phyloP scores from a whole-genome alignment of 2,113 vertebrate genomes.

The Chroicocephalus ridibundus region DNA sequence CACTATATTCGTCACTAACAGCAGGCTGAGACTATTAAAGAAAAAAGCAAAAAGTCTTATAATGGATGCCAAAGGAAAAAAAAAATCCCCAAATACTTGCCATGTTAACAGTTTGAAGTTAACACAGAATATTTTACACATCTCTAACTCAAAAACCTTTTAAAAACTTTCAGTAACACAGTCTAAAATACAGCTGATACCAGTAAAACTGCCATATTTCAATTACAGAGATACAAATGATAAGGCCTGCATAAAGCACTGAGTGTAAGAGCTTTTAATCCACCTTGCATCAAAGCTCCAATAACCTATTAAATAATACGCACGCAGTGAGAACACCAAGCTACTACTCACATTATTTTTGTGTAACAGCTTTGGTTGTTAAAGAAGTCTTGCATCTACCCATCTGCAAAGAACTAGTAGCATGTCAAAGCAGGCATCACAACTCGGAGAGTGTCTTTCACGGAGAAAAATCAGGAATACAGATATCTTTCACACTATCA shows the following conservation, averaged over 20 bases:
- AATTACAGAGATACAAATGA: background rate
- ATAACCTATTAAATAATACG: background rate
- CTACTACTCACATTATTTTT: slow-evolving; percentile 2
- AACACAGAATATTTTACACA: slow-evolving; percentile 10
- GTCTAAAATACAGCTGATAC: background rate
- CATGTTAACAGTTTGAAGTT: background rate
- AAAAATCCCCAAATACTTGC: background rate
- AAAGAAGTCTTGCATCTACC: background rate
- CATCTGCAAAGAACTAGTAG: background rate
- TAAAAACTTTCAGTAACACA: background rate
- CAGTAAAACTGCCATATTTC: background rate
- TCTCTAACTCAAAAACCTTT: slow-evolving; percentile 16
- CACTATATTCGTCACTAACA: slow-evolving; percentile 76
- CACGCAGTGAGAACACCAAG: background rate
- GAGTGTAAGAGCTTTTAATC: background rate
- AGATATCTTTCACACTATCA: background rate
- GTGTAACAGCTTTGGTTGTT: background rate
- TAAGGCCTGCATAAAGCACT: background rate
- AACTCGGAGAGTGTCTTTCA: background rate
- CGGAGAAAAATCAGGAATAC: background rate
- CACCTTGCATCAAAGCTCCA: background rate
- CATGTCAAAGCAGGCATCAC: background rate
- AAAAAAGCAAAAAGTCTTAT: background rate
- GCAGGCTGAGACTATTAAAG: slow-evolving; percentile 81
- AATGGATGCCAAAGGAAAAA: background rate